Evolutionary conservation across 2,888 invertebrate species (phyloP).

Genomic region (Plagodis pulveraria): DNA sequence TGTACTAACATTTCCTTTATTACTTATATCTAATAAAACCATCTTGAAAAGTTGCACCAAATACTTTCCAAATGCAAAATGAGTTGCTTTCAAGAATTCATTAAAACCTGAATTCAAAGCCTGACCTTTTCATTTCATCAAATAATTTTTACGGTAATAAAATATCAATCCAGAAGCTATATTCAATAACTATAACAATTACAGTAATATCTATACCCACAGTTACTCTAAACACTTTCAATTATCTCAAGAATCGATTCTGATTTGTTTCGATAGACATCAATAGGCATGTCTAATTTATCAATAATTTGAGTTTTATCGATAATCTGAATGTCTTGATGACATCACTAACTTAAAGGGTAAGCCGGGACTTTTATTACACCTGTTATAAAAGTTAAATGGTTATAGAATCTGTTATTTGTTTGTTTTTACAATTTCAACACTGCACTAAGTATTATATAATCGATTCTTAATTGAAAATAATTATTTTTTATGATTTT

Average conservation of each 20-base stretch:
- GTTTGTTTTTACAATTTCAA: conserved; percentile 11
- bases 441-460: conserved; percentile 6
- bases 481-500: conserved; percentile 10
- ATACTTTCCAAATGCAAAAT: no score
- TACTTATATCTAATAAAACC: no score
- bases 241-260: conserved; percentile 1
- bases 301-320: conserved; percentile 7
- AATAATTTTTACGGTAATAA: conserved; percentile 1
- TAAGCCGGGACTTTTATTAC: conserved; percentile 16
- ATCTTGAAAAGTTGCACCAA: no score
- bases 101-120: conserved; percentile 6
- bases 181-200: conserved; percentile 9
- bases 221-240: conserved; percentile 3
- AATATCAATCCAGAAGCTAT: conserved; percentile 2
- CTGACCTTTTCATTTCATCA: conserved; percentile 4
- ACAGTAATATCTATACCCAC: conserved; percentile 4
- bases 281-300: conserved; percentile 7
- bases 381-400: conserved; percentile 10
- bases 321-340: conserved; percentile 6
- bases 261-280: conserved; percentile 13
- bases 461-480: neutral
- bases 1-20: no score
- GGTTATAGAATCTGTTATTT: conserved; percentile 5
- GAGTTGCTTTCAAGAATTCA: no score
- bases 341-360: conserved; percentile 22